phyloP scores from a whole-genome alignment of 2,113 vertebrate genomes.

The Rutilus rutilus region DNA sequence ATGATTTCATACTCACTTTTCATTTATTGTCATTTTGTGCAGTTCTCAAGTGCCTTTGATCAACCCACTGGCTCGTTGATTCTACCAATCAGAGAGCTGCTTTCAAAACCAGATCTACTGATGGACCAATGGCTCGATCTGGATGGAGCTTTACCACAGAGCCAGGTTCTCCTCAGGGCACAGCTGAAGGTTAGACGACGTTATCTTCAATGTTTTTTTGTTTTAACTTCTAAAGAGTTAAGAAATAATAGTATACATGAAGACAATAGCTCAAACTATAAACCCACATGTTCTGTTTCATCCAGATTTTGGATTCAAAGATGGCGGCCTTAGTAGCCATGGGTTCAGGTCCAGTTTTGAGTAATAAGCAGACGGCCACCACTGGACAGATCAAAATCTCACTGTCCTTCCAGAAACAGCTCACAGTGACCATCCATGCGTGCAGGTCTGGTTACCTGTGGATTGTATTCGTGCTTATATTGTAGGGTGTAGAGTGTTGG shows the following conservation, averaged over 20 bases:
- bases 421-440: constrained; percentile 77
- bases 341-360: constrained; percentile 65
- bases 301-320: constrained; percentile 72
- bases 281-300: constrained; percentile 14
- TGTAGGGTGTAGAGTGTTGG: too few relatives aligned
- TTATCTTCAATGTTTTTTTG: neutral
- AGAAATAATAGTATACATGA: neutral
- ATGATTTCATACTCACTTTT: neutral
- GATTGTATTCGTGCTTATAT: too few relatives aligned
- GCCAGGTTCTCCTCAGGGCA: constrained; percentile 83
- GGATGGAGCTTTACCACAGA: constrained; percentile 74
- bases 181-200: constrained; percentile 80
- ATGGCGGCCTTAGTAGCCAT: constrained; percentile 71
- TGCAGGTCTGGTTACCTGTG: constrained; percentile 79
- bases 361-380: constrained; percentile 55
- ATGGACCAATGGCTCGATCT: constrained; percentile 86
- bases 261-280: neutral
- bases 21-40: constrained; percentile 33
- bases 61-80: constrained; percentile 79
- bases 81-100: constrained; percentile 82
- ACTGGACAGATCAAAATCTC: constrained; percentile 81
- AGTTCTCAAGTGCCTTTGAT: constrained; percentile 78
- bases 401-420: constrained; percentile 80
- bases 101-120: constrained; percentile 77
- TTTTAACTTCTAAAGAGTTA: neutral